Evolutionary conservation across 2,797 vertebrate species (phyloP).

Genomic region (Karalla daura): DNA sequence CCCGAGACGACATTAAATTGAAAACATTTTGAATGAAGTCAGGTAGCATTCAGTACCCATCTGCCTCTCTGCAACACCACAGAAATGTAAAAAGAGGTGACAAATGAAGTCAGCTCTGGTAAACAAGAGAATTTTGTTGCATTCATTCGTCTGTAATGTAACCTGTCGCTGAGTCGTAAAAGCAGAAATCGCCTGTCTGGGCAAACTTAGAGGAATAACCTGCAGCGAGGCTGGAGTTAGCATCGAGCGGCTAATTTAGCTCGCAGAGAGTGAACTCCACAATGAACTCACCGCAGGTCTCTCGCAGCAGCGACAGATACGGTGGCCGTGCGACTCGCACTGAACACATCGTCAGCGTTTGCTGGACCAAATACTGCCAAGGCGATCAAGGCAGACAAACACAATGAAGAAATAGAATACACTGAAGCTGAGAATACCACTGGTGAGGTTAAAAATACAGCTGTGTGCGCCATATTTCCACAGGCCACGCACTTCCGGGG

Average conservation of each 20-base stretch:
- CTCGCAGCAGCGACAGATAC: constrained; percentile 62
- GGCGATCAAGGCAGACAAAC: constrained; percentile 11
- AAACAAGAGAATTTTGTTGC: background rate
- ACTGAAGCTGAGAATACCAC: constrained; percentile 23
- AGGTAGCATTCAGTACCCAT: background rate
- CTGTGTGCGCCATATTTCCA: constrained; percentile 79
- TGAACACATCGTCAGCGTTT: constrained; percentile 62
- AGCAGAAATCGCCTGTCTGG: background rate
- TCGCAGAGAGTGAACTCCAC: constrained; percentile 4
- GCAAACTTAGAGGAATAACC: background rate
- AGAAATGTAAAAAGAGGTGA: too few species aligned
- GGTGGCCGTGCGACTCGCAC: constrained; percentile 67
- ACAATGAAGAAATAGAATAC: background rate
- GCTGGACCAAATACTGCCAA: constrained; percentile 37
- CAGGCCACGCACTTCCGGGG: constrained; percentile 84
- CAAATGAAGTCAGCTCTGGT: background rate
- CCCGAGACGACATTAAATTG: background rate
- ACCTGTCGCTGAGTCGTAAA: background rate
- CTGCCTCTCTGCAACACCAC: background rate
- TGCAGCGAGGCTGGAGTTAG: constrained; percentile 2
- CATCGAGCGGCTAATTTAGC: constrained; percentile 34
- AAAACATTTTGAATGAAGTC: constrained; percentile 8
- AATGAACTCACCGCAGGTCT: constrained; percentile 75
- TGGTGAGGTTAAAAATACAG: background rate
- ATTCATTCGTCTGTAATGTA: background rate